Conservation (phyloP, 2,888 invertebrate species). For the Erannis defoliaria region DNA sequence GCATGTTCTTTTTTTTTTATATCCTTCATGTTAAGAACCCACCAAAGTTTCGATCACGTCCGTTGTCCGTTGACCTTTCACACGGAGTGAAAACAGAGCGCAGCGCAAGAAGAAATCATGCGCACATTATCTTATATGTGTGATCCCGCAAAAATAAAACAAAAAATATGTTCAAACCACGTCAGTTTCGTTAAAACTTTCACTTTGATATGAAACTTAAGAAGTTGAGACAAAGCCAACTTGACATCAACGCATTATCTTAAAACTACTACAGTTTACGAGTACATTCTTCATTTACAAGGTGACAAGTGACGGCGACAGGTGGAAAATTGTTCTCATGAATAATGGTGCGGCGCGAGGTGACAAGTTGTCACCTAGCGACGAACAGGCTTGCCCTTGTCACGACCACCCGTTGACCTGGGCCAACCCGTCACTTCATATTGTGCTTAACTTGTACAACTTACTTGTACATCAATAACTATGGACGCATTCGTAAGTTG, state of each 20-base stretch:
- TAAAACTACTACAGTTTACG: conserved; percentile 4
- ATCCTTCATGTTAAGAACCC: no score
- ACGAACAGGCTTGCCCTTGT: conserved; percentile 48
- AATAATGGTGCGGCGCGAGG: conserved; percentile 68
- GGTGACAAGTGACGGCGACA: conserved; percentile 57
- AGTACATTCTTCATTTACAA: conserved; percentile 25
- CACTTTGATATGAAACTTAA: no score
- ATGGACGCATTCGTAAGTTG: not conserved
- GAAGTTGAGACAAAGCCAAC: no score
- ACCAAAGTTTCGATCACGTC: no score
- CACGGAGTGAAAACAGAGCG: no score
- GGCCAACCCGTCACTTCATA: conserved; percentile 12
- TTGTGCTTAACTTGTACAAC: conserved; percentile 13
- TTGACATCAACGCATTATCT: not conserved
- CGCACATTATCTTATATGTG: no score
- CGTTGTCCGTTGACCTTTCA: no score
- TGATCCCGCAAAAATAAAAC: no score
- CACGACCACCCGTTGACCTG: conserved; percentile 36
- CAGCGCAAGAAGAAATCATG: no score
- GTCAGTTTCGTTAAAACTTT: no score
- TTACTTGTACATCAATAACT: not conserved
- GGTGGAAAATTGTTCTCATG: conserved; percentile 77
- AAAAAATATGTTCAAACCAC: no score
- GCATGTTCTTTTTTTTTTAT: no score
- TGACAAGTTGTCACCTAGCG: conserved; percentile 63